Evolutionary conservation across 2,113 vertebrate genomes (phyloP).

Genomic region (Lepus americanus): DNA sequence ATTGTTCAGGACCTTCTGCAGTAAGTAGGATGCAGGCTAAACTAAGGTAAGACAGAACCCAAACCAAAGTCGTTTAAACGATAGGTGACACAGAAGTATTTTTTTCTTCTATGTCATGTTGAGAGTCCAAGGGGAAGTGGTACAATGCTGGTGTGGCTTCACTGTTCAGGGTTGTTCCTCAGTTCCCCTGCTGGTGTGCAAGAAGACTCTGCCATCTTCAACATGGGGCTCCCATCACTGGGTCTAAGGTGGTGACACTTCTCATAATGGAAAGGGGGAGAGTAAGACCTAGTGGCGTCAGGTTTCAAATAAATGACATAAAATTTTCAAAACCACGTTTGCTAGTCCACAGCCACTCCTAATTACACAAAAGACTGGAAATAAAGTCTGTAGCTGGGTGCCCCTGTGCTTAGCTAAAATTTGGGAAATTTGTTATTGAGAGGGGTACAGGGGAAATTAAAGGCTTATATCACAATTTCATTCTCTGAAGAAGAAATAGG

Average conservation of each 20-base stretch:
- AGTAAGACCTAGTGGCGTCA: background rate
- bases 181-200: background rate
- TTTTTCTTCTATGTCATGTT: background rate
- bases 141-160: background rate
- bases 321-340: background rate
- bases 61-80: background rate
- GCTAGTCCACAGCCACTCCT: background rate
- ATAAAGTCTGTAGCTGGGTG: background rate
- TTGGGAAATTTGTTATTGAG: background rate
- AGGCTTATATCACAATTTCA: background rate
- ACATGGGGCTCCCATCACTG: background rate
- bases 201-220: background rate
- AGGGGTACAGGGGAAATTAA: background rate
- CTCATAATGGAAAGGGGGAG: too few relatives aligned
- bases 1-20: background rate
- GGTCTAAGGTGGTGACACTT: background rate
- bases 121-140: background rate
- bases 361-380: background rate
- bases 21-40: background rate
- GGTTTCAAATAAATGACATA: background rate
- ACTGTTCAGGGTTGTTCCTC: background rate
- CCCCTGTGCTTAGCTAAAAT: background rate
- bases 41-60: background rate
- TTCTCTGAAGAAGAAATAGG: background rate
- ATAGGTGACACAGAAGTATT: background rate